Percentiles rank a stretch among this genome's conserved stretches.
phyloP scores from a whole-genome alignment of 1,140 invertebrate species.

The Melipona quadrifasciata region DNA sequence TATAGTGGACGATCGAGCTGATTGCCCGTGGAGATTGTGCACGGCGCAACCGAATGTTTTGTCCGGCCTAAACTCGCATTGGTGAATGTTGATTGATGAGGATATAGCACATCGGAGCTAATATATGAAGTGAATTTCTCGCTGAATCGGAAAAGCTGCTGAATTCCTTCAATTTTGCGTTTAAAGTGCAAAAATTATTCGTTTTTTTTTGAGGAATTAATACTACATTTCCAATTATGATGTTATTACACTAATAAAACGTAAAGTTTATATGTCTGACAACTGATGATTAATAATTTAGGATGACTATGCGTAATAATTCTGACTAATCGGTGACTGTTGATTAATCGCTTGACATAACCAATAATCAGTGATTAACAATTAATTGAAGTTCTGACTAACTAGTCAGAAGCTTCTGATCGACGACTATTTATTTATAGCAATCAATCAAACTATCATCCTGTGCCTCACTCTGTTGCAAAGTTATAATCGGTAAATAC shows the following conservation, averaged over 20 bases:
- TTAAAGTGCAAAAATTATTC: background rate
- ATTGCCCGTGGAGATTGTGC: background rate
- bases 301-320: too few relatives aligned
- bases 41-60: background rate
- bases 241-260: background rate
- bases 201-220: background rate
- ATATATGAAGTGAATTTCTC: background rate
- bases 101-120: background rate
- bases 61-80: background rate
- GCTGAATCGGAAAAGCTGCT: background rate
- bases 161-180: background rate
- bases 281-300: too few relatives aligned
- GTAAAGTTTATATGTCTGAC: too few relatives aligned
- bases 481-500: background rate
- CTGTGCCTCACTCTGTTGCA: background rate
- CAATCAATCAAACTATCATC: too few relatives aligned
- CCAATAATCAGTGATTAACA: too few relatives aligned
- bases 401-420: too few relatives aligned
- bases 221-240: background rate
- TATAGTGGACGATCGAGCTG: background rate
- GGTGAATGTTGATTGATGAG: background rate
- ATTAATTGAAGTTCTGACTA: too few relatives aligned
- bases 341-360: too few relatives aligned
- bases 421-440: too few relatives aligned
- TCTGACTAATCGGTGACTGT: too few relatives aligned